Evolutionary conservation across 1,140 invertebrate species (phyloP).

Genomic region (Portunus trituberculatus): DNA sequence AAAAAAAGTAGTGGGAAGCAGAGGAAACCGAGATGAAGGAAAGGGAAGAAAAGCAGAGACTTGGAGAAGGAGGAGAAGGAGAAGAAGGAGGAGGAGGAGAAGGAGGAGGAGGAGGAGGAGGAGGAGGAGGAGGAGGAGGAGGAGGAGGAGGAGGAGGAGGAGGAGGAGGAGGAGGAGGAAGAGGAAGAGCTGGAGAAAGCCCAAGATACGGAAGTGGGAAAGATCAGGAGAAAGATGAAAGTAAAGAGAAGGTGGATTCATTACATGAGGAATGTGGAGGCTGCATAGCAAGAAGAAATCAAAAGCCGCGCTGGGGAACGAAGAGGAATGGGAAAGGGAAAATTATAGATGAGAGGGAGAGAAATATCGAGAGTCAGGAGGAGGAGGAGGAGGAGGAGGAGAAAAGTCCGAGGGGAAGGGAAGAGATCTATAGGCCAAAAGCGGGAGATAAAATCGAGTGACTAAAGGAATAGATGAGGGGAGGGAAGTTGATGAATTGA

Average conservation of each 20-base stretch:
- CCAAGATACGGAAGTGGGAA: not conserved
- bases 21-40: too few relatives aligned
- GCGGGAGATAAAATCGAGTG: not conserved
- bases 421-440: not conserved
- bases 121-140: too few relatives aligned
- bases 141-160: not conserved
- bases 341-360: not conserved
- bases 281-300: not conserved
- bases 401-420: not conserved
- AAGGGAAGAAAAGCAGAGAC: too few relatives aligned
- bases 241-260: not conserved
- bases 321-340: not conserved
- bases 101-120: too few relatives aligned
- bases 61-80: too few relatives aligned
- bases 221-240: not conserved
- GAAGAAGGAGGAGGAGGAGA: too few relatives aligned
- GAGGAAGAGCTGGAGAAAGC: not conserved
- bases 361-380: not conserved
- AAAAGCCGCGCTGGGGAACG: not conserved
- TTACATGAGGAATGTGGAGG: not conserved
- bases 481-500: not conserved
- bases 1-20: too few relatives aligned
- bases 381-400: not conserved
- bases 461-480: slow-evolving; percentile 4
- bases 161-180: not conserved